Evolutionary conservation across 2,888 invertebrate species (phyloP), one percentile per base, ranked within the genome.

Genomic region (Drosophila anomelani): DNA sequence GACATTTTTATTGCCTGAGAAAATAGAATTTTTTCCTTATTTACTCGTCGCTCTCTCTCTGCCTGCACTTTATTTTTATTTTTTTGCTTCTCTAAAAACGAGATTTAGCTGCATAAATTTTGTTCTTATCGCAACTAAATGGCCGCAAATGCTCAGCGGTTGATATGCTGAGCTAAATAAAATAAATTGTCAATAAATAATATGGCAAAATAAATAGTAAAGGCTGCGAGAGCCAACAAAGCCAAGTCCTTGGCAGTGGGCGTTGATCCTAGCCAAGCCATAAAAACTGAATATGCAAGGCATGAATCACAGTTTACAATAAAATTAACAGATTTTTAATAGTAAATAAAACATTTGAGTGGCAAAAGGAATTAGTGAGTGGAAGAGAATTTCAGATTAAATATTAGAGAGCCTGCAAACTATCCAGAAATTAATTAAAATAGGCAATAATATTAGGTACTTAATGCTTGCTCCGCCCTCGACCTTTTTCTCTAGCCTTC

Each of bases 1-100:
- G 85, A 86, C 85, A 86, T 85, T 86, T 86, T 86, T 86, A 86
- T 86, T 88, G 88, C 83, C 80, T 75, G 77, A 88, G 88, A 85
- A 86, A 86, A 86, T 86, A 86, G 82, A 85, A 81, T 85, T 79
- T 81, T 81, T 63, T 61, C 43, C 34, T 61, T 64, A 55, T 70
- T 60, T 69, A 69, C 54, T 73, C 71, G 59, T 29, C 23, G 46
- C 29, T 47, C 32, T 20, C 32, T 20, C 41, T 23, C 32, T 51
- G 49, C 34, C 46, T 73, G 67, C 59, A 67, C 51, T 69, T 29
- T 46, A 32, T 49, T 47, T 43, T 46, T 71, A 23, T 47, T 15
- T 56, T 54, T 51, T 23, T n/a, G 55, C 49, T 26, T 1, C 26
- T 26, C 26, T 43, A 43, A 55, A 55, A 55, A 55, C 59, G 51